Conservation (phyloP, 2,797 vertebrate species). For the Sandelia bainsii region DNA sequence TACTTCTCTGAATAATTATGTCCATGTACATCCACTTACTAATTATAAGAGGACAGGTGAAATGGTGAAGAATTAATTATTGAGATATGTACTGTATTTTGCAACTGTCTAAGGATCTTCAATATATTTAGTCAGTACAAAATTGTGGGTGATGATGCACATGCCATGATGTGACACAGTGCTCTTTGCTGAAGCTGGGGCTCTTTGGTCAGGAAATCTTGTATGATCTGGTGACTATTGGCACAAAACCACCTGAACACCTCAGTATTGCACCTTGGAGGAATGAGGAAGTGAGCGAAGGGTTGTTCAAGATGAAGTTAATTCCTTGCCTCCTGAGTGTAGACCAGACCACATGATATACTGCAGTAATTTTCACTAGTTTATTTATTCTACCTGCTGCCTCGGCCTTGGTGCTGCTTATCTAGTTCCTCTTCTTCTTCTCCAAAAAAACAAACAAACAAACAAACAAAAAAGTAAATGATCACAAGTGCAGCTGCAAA, state of each 20-base stretch:
- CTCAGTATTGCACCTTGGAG: constrained; percentile 1
- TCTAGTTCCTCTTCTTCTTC: neutral
- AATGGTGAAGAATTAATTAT: neutral
- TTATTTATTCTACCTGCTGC: constrained; percentile 26
- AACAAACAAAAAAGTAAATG: neutral
- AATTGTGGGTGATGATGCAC: neutral
- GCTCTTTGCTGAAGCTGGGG: neutral
- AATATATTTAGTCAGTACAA: too few species aligned
- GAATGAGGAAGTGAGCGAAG: neutral
- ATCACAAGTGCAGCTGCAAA: neutral
- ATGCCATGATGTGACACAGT: neutral
- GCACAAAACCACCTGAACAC: neutral
- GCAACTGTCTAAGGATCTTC: too few species aligned
- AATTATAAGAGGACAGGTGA: neutral
- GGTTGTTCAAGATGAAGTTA: constrained; percentile 30
- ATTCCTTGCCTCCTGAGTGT: constrained; percentile 22
- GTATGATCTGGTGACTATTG: neutral
- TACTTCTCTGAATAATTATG: constrained; percentile 25
- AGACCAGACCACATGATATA: constrained; percentile 23
- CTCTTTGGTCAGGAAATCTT: constrained; percentile 1
- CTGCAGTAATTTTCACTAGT: constrained; percentile 12
- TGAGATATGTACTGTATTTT: too few species aligned
- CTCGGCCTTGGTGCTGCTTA: neutral
- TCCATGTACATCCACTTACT: constrained; percentile 3
- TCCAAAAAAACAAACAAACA: too few species aligned